Conservation (phyloP, 2,888 invertebrate species). For the Phanerotoma sp. region DNA sequence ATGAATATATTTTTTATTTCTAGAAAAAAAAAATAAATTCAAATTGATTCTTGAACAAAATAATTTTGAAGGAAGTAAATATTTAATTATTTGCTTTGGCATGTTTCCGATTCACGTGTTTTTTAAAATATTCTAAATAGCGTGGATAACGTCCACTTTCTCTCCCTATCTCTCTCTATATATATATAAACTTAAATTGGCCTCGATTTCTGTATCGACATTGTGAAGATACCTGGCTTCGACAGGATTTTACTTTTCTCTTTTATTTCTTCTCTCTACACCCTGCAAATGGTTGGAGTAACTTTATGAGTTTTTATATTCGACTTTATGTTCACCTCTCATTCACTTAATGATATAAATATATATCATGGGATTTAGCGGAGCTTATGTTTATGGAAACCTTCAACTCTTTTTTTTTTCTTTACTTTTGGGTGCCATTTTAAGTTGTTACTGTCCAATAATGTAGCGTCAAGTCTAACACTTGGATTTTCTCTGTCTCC, state of each 20-base stretch:
- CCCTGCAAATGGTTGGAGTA: constrained; percentile 1
- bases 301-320: constrained; percentile 17
- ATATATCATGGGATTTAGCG: constrained; percentile 13
- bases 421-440: not conserved
- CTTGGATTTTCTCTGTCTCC: not conserved
- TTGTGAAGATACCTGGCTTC: too few relatives aligned
- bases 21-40: too few relatives aligned
- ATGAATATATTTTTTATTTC: too few relatives aligned
- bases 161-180: too few relatives aligned
- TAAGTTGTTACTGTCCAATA: not conserved
- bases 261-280: not conserved
- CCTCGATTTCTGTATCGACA: too few relatives aligned
- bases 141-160: too few relatives aligned
- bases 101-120: too few relatives aligned
- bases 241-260: constrained; percentile 8
- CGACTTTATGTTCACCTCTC: constrained; percentile 5
- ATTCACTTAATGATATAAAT: constrained; percentile 14
- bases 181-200: too few relatives aligned
- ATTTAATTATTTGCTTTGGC: too few relatives aligned
- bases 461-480: not conserved
- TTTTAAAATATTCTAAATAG: too few relatives aligned
- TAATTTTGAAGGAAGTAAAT: too few relatives aligned
- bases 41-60: too few relatives aligned
- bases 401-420: not conserved
- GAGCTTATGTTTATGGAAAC: constrained; percentile 7